Conservation (phyloP, 92 coral and sea anemone genomes). For the Montipora capitata region DNA sequence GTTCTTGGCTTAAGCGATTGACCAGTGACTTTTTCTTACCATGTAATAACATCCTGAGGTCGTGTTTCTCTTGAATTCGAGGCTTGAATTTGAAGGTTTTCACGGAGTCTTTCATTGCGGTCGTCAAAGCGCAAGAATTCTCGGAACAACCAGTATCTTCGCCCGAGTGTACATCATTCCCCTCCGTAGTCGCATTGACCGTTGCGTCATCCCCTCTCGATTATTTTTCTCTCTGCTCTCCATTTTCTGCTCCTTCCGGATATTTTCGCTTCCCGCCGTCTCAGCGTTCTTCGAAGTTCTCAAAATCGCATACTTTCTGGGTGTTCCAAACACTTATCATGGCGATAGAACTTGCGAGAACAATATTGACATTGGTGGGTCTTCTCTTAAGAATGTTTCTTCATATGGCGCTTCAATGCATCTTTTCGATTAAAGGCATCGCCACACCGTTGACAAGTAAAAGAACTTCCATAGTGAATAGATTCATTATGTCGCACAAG, state of each 20-base stretch:
- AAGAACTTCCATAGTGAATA: not conserved
- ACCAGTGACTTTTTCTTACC: constrained; percentile 20
- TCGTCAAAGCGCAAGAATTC: not conserved
- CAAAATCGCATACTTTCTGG: not conserved
- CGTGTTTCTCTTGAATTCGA: constrained; percentile 33
- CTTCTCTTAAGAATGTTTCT: not conserved
- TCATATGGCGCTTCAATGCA: not conserved
- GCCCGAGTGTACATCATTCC: not conserved
- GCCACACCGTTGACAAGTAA: not conserved
- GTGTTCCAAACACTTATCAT: not conserved
- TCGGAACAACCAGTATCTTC: not conserved
- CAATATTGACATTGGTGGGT: not conserved
- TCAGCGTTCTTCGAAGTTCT: not conserved
- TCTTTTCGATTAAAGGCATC: not conserved
- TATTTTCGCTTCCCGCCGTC: not conserved
- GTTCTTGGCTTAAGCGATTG: too few species aligned
- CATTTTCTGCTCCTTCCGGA: not conserved
- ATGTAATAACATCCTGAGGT: constrained; percentile 27
- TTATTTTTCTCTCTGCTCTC: not conserved
- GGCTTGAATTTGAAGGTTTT: constrained; percentile 44
- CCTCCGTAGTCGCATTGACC: not conserved
- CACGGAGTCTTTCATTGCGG: constrained; percentile 46
- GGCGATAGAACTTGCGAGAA: not conserved
- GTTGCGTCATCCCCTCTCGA: not conserved
- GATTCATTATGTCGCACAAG: not conserved